These are phyloP conservation scores for Drosophila kepulauana DNA, from an alignment of 1,140 invertebrate genomes.

Conservation along the genomic window DNA sequence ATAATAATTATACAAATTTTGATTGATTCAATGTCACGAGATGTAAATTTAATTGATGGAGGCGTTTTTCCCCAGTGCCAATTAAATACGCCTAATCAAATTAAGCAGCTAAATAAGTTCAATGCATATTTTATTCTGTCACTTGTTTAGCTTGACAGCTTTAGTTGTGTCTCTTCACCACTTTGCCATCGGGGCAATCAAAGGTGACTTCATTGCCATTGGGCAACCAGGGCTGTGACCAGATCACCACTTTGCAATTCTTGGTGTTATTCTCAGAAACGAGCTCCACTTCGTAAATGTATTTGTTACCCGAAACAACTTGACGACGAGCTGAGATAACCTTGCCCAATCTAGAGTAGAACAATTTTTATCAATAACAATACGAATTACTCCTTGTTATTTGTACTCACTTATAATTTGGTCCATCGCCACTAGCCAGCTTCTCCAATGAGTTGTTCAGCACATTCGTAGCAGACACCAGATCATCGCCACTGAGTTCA, in stretches of 20 bases:
- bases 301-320: conserved; percentile 42
- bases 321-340: conserved; percentile 45
- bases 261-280: conserved; percentile 38
- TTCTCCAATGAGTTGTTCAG: conserved; percentile 36
- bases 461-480: conserved; percentile 35
- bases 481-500: conserved; percentile 31
- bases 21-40: not conserved
- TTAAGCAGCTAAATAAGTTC: not conserved
- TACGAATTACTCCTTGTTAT: not conserved
- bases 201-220: conserved; percentile 52
- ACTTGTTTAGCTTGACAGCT: not conserved
- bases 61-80: not conserved
- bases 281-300: conserved; percentile 39
- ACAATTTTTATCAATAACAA: not conserved
- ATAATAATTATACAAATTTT: not conserved
- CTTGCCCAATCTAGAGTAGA: conserved; percentile 35
- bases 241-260: conserved; percentile 47
- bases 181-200: conserved; percentile 39
- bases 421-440: conserved; percentile 54
- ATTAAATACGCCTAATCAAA: not conserved
- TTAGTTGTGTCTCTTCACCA: conserved; percentile 39
- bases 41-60: not conserved
- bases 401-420: conserved; percentile 45
- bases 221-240: conserved; percentile 47
- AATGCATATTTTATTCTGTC: conserved; percentile 13